Evolutionary conservation across 2,113 vertebrate species (phyloP), one percentile per base, ranked within the genome.

Genomic region (Xiphias gladius): DNA sequence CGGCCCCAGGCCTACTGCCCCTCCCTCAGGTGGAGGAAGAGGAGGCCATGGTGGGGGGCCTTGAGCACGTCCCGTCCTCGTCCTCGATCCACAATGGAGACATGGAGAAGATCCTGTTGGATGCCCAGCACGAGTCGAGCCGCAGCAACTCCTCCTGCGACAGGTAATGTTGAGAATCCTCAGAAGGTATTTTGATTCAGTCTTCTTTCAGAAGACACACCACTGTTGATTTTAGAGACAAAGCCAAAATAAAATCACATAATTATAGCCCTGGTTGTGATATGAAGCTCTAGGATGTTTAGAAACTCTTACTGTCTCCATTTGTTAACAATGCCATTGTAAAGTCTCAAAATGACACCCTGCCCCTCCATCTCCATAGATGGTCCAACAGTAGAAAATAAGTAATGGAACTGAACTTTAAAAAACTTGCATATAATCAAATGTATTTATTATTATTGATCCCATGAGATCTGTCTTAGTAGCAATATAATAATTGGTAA

Each of bases 41-140:
- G 70, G 94, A 95, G 85, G 91, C 87, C 87, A 92, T 95, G 22
- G 93, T 84, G 6, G 95, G 95, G 2, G 98, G 97, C 0, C 92
- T 99, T 93, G 98, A 99, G 59, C 98, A 99, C 0, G 98, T 99
- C 14, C 98, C 98, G 0, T 99, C 98, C 1, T 99, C 98, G 0
- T 99, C 98, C 77, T 99, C 98, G 6, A 99, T 99, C 93, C 98
- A 99, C 93, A 98, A 99, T 0, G 98, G 97, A 30, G 98, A 99
- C 94, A 99, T 99, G 98, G 98, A 99, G 82, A 99, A 98, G 93
- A 99, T 99, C 80, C 97, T 99, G 24, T 85, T 99, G 93, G 98
- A 99, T 0, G 98, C 98, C 6, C 98, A 99, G 89, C 97, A 99
- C 5, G 98, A 99, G 87, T 99, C 98, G 0, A 99, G 98, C 83